Percentiles rank a stretch among this genome's conserved stretches.
These are phyloP conservation scores for Suncus etruscus DNA, from an alignment of 2,113 vertebrate genomes.

Conservation along the genomic window DNA sequence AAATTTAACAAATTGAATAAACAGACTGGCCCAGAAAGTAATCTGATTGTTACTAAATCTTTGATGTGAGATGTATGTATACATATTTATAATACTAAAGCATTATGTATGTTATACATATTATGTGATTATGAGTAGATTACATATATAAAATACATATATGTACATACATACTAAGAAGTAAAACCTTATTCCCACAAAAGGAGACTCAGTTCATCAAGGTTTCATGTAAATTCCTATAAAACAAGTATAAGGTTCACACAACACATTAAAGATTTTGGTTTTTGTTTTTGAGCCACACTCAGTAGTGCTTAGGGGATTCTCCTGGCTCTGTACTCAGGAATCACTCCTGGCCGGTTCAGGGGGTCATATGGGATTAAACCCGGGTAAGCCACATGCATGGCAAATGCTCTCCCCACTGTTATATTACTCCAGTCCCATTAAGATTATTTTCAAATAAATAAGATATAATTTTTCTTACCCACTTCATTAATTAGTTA, in stretches of 20 bases:
- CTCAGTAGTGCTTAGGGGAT: too few relatives aligned
- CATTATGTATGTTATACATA: too few relatives aligned
- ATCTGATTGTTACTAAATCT: background rate
- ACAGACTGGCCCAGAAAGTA: background rate
- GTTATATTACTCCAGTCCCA: too few relatives aligned
- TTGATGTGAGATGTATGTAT: background rate
- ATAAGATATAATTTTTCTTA: background rate
- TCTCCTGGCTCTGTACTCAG: too few relatives aligned
- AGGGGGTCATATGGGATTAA: too few relatives aligned
- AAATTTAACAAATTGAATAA: background rate
- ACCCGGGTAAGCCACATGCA: too few relatives aligned
- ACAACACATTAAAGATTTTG: background rate
- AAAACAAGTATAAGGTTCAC: constrained; percentile 30
- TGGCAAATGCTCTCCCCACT: too few relatives aligned
- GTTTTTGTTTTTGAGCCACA: too few relatives aligned
- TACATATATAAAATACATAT: background rate
- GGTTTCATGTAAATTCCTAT: background rate
- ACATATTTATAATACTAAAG: background rate
- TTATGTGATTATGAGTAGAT: too few relatives aligned
- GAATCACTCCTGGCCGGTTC: too few relatives aligned
- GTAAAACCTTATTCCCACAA: background rate
- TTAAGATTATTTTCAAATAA: too few relatives aligned
- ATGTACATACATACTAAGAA: too few relatives aligned
- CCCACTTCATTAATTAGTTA: background rate
- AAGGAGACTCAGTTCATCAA: background rate